Evolutionary conservation across 2,797 vertebrate species (phyloP), one percentile per base, ranked within the genome.

Genomic region (Gouania willdenowi): DNA sequence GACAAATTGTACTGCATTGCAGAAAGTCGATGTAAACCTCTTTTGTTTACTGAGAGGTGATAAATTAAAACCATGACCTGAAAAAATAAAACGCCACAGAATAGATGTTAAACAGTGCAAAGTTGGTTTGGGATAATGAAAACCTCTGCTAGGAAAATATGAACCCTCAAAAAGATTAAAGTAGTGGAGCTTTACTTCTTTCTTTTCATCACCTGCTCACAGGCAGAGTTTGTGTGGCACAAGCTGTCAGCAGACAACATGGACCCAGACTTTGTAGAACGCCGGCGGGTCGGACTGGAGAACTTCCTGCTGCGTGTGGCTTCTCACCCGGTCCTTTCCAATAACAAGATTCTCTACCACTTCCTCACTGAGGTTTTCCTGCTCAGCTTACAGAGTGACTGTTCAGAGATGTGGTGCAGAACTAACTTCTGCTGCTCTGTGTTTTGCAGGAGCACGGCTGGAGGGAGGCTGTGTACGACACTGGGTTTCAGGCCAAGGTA

Each of bases 151-250:
- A n/a, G n/a, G n/a, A 14, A 14, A 14, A 13, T n/a, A n/a, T n/a
- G n/a, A n/a, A n/a, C n/a, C n/a, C n/a, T n/a, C n/a, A n/a, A n/a
- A n/a, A n/a, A n/a, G n/a, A n/a, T 14, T 14, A 14, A 14, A 14
- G 13, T 3, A 13, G 13, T 14, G 13, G n/a, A n/a, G n/a, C n/a
- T n/a, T n/a, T n/a, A n/a, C n/a, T n/a, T n/a, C n/a, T n/a, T n/a
- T n/a, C n/a, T 14, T 3, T 14, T 13, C 14, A 13, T 32, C 15
- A 28, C 6, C 9, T 39, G 2, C 11, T 1, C 14, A 2, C 71
- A 97, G 95, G 95, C 95, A 49, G 95, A 98, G 82, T 98, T 98
- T 48, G 93, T 97, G 66, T 98, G 95, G 95, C 94, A 98, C 81
- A 97, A 97, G 69, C 83, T 98, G 5, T 94, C 95, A 0, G 94